phyloP scores from a whole-genome alignment of 2,113 vertebrate genomes.

The Burhinus bistriatus region DNA sequence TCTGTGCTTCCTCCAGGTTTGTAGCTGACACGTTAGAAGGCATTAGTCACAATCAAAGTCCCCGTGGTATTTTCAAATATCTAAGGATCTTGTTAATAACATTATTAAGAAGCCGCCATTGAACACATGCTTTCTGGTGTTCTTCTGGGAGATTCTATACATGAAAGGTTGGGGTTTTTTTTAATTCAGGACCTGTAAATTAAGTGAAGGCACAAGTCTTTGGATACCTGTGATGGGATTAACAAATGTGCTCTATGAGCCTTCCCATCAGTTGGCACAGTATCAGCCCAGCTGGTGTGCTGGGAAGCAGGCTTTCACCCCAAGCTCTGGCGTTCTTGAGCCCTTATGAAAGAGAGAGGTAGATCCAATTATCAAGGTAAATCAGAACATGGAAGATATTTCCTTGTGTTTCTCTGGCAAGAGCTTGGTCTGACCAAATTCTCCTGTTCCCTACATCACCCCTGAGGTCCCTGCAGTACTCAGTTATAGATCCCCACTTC shows the following conservation, averaged over 20 bases:
- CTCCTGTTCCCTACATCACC: background rate
- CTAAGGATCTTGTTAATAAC: background rate
- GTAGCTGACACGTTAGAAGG: background rate
- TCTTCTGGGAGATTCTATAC: background rate
- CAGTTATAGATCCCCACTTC: background rate
- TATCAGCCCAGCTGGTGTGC: background rate
- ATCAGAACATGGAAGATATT: background rate
- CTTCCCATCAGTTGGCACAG: background rate
- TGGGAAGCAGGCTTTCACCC: background rate
- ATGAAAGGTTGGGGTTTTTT: background rate
- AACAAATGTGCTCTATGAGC: background rate
- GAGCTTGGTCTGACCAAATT: background rate
- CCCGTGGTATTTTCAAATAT: background rate
- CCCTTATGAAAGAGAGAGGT: background rate
- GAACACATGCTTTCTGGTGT: background rate
- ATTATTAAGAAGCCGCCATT: too few species aligned
- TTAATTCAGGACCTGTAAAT: background rate
- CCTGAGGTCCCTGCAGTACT: background rate
- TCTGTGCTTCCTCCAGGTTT: background rate
- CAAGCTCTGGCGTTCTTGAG: too few species aligned
- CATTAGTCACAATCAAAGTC: background rate
- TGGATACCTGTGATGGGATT: background rate
- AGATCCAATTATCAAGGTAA: background rate
- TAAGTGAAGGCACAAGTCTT: background rate
- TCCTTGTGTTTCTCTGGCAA: background rate